These are phyloP conservation scores for Ferdinandea cuprea DNA, from an alignment of 2,888 invertebrate genomes.

Conservation along the genomic window DNA sequence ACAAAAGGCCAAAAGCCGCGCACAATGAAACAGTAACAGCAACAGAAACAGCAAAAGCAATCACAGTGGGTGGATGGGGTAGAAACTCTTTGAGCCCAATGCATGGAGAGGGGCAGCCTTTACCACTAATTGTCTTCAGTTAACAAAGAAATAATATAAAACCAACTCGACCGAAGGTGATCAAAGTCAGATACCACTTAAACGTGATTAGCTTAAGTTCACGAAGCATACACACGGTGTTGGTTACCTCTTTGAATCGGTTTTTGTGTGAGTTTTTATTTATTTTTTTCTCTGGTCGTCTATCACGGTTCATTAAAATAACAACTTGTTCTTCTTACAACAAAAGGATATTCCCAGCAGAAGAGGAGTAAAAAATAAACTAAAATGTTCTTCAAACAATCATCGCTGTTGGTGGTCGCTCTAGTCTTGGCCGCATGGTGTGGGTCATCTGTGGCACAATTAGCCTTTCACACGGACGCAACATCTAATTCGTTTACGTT, in stretches of 20 bases:
- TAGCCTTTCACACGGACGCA: slow-evolving; percentile 81
- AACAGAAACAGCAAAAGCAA: too few species aligned
- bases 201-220: slow-evolving; percentile 71
- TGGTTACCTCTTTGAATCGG: slow-evolving; percentile 38
- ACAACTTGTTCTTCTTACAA: background rate
- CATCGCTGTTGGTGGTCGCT: slow-evolving; percentile 46
- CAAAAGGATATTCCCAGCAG: slow-evolving; percentile 37
- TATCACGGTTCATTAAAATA: background rate
- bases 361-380: background rate
- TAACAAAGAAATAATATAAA: slow-evolving; percentile 72
- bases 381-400: slow-evolving; percentile 47
- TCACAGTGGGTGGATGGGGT: slow-evolving; percentile 62
- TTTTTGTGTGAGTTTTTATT: slow-evolving; percentile 31
- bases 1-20: slow-evolving; percentile 64
- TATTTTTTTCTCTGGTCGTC: background rate
- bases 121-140: slow-evolving; percentile 44
- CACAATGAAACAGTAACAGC: background rate
- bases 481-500: slow-evolving; percentile 81
- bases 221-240: slow-evolving; percentile 20
- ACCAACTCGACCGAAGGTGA: slow-evolving; percentile 57
- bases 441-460: slow-evolving; percentile 77
- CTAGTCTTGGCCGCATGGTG: slow-evolving; percentile 71
- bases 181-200: slow-evolving; percentile 71
- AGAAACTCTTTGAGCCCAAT: background rate
- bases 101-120: slow-evolving; percentile 36